Conservation (phyloP, 2,888 invertebrate genomes). For the Eupithecia vulgata region DNA sequence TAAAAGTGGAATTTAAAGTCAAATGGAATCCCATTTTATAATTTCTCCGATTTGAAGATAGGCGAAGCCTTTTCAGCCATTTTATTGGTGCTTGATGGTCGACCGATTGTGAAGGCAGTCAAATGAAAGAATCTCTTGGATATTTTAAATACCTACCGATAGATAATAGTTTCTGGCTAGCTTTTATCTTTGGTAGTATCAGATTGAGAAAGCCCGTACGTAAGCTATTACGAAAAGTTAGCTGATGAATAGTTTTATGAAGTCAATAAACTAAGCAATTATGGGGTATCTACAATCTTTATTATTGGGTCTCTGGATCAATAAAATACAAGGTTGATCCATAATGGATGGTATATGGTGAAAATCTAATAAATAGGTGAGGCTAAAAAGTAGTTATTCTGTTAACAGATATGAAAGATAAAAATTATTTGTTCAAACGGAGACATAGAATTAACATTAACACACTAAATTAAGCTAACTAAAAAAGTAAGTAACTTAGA, state of each 20-base stretch:
- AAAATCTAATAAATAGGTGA: no score
- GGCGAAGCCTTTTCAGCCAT: conserved; percentile 47
- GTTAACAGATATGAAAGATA: no score
- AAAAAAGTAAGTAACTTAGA: no score
- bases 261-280: background rate
- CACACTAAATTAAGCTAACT: no score
- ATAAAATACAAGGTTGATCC: background rate
- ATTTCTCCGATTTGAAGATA: conserved; percentile 62
- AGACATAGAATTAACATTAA: no score
- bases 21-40: conserved; percentile 69
- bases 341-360: no score
- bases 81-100: conserved; percentile 48
- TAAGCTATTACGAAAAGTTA: background rate
- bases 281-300: background rate
- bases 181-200: background rate
- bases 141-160: conserved; percentile 29
- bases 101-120: conserved; percentile 40
- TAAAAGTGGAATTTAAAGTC: conserved; percentile 56
- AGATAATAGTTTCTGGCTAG: conserved; percentile 7
- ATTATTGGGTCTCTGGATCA: background rate
- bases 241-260: background rate
- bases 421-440: no score
- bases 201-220: background rate
- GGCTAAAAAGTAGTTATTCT: no score
- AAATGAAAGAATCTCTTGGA: conserved; percentile 31